Base-by-base conservation (phyloP, 92 coral and sea anemone species). In the Porites evermanni region DNA sequence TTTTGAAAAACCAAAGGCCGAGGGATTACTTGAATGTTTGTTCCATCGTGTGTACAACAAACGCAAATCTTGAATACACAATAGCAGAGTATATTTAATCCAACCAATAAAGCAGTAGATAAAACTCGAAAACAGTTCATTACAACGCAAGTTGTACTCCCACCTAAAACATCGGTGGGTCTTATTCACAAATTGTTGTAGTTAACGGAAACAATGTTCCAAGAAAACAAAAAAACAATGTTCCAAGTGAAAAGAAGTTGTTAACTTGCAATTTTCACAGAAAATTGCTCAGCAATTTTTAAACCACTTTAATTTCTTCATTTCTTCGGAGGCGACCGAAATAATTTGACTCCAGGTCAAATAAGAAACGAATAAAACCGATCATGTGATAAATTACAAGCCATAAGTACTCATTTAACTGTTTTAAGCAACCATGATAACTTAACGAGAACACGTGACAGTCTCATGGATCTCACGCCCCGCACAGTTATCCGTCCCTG, bases 361-460 rank as follows among this genome's bases (percentile, higher is more conserved):
- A 75, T 53, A 13, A 8, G 5, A 51, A 47, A 53, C 59, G 59
- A 32, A 29, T 47, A 4, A 18, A 70, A 53, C 52, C 53, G 75
- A 80, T 16, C 51, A 80, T 53, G 23, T 9, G 20, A 69, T 69
- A 24, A 54, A 64, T 47, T 63, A 13, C 70, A 19, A 0, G 0
- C 2, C 19, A 63, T 20, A 13, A 51, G 10, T 12, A 13, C 3
- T 53, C 79, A 72, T 47, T 72, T 50, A 7, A 44, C 10, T 23
- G 50, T 60, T 20, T 83, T 60, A 24, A 18, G 13, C 79, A 72
- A 12, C 70, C 19, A 61, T 20, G 79, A 82, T 18, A 81, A 54
- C 20, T 81, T 81, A 7, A 44, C 53, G 63, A 53, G 24, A 59
- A 61, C 53, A 52, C 63, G 18, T 6, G 50, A 44, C 47, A 60